These are phyloP conservation scores for Cyclura pinguis DNA, from an alignment of 2,797 vertebrate species.

Conservation along the genomic window DNA sequence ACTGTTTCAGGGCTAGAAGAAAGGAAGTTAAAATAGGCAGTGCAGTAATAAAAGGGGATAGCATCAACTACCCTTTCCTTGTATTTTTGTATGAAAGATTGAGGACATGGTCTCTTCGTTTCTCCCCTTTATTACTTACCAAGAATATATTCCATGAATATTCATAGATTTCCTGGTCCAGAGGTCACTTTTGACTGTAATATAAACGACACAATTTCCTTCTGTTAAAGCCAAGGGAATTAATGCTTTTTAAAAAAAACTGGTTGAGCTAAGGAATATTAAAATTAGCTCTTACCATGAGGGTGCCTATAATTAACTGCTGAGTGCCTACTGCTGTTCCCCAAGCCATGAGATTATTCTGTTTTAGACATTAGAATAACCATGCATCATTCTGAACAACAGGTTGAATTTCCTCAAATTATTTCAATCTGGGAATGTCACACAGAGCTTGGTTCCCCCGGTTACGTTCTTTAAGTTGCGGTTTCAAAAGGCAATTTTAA, in stretches of 20 bases:
- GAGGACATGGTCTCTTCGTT: not conserved
- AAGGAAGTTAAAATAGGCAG: not conserved
- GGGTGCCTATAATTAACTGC: not conserved
- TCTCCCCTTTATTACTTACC: not conserved
- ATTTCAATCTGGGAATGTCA: not conserved
- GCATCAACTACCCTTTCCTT: not conserved
- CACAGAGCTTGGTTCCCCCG: not conserved
- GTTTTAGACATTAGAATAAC: not conserved
- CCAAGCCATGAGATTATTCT: not conserved
- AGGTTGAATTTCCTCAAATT: not conserved
- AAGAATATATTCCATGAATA: conserved; percentile 13
- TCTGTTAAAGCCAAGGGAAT: conserved; percentile 4
- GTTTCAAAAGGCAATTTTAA: not conserved
- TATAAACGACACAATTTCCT: not conserved
- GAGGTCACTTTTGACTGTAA: conserved; percentile 11
- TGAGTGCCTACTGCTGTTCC: not conserved
- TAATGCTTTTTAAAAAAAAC: conserved; percentile 19
- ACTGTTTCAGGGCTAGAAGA: not conserved
- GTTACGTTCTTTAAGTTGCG: not conserved
- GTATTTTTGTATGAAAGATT: not conserved
- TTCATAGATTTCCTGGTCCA: conserved; percentile 23
- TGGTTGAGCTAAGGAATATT: conserved; percentile 13
- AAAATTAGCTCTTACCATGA: not conserved
- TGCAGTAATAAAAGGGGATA: not conserved
- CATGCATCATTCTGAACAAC: not conserved